Conservation (phyloP, 2,797 vertebrate genomes). For the Mareca penelope region DNA sequence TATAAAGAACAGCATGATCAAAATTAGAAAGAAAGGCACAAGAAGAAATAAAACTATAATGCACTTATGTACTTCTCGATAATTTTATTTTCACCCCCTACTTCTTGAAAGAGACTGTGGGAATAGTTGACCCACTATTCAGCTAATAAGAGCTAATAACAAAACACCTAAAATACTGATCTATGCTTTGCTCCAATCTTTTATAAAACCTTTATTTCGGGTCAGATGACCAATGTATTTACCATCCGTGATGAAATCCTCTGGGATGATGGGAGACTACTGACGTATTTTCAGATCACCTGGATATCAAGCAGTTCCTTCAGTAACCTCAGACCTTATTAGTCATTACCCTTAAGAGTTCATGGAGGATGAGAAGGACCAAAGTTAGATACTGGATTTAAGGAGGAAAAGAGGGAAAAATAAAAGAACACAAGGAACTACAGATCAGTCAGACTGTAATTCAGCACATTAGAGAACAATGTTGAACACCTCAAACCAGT, state of each 20-base stretch:
- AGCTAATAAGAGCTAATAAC: not conserved
- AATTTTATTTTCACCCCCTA: not conserved
- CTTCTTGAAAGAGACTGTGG: not conserved
- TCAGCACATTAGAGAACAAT: not conserved
- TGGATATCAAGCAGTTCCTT: not conserved
- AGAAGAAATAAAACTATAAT: not conserved
- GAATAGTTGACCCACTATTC: not conserved
- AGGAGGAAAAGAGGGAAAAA: not conserved
- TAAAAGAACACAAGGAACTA: not conserved
- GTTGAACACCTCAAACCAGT: not conserved
- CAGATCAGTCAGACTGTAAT: not conserved
- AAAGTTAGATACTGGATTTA: not conserved
- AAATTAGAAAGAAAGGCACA: not conserved
- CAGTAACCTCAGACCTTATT: not conserved
- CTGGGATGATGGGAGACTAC: not conserved
- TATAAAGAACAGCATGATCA: not conserved
- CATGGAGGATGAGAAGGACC: not conserved
- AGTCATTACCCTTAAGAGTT: not conserved
- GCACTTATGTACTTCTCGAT: not conserved
- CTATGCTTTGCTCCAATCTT: not conserved
- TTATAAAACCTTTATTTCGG: not conserved
- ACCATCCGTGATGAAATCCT: not conserved
- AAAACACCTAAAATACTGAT: not conserved
- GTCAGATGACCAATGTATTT: not conserved
- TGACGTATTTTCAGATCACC: not conserved